These are phyloP conservation scores for Meghimatium bilineatum DNA, from an alignment of 2,888 invertebrate genomes.

Conservation along the genomic window DNA sequence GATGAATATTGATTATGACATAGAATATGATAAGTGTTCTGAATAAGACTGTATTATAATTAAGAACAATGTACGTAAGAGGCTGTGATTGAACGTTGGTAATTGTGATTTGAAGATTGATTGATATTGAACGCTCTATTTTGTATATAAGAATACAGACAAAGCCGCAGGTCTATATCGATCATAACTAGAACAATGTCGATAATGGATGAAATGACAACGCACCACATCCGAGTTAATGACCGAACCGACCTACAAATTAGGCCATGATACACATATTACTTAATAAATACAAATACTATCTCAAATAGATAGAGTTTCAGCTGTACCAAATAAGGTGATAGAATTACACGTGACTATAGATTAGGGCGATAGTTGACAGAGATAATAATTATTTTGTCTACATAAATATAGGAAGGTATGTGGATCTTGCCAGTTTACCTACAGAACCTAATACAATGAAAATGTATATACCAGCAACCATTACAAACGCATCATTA, in stretches of 20 bases:
- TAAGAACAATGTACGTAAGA: neutral
- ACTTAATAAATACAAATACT: no score
- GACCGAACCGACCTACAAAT: neutral
- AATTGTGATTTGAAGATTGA: neutral
- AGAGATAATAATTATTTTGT: no score
- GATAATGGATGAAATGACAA: neutral
- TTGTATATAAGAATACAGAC: neutral
- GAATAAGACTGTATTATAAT: neutral
- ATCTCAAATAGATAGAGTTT: no score
- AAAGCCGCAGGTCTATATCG: neutral
- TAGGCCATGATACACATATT: neutral
- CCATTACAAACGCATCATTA: no score
- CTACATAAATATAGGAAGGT: no score
- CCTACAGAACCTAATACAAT: no score
- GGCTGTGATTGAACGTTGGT: neutral
- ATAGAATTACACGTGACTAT: no score
- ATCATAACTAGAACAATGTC: neutral
- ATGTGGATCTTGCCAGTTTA: no score
- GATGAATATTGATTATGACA: no score
- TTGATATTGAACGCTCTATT: neutral
- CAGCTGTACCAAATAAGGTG: no score
- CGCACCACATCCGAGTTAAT: neutral
- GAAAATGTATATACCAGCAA: no score
- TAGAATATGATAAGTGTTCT: neutral
- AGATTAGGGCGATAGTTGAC: no score